phyloP scores from a whole-genome alignment of 2,888 invertebrate genomes.

The Brachypalpus laphriformis region DNA sequence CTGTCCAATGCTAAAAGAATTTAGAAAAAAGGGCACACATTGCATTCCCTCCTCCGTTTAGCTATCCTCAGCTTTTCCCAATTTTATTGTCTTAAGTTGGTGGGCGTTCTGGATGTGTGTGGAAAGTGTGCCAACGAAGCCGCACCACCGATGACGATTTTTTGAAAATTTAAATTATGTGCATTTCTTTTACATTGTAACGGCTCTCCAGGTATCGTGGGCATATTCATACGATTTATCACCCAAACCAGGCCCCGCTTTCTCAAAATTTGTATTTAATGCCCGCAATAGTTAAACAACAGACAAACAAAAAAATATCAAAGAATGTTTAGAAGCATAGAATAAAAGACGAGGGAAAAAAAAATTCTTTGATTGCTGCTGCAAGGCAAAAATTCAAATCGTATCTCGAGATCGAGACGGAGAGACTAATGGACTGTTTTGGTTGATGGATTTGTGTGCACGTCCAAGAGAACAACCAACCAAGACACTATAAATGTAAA shows the following conservation, averaged over 20 bases:
- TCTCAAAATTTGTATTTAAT: slow-evolving; percentile 20
- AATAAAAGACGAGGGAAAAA: neutral
- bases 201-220: slow-evolving; percentile 37
- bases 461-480: neutral
- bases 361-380: neutral
- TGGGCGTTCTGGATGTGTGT: slow-evolving; percentile 59
- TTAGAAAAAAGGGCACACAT: slow-evolving; percentile 40
- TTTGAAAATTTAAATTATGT: slow-evolving; percentile 52
- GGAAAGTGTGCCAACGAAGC: slow-evolving; percentile 68
- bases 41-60: slow-evolving; percentile 12
- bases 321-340: slow-evolving; percentile 25
- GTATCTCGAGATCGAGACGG: slow-evolving; percentile 5
- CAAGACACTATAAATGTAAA: slow-evolving; percentile 7
- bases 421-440: slow-evolving; percentile 16
- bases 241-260: slow-evolving; percentile 30
- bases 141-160: slow-evolving; percentile 1
- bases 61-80: neutral
- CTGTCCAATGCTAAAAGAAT: slow-evolving; percentile 42
- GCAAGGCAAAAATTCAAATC: slow-evolving; percentile 36
- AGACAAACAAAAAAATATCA: neutral
- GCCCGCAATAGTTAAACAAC: neutral
- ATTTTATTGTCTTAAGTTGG: slow-evolving; percentile 32
- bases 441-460: slow-evolving; percentile 51
- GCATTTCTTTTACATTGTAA: slow-evolving; percentile 52
- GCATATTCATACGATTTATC: slow-evolving; percentile 50